A percentile compares a stretch with the other conserved stretches of the same genome.
Conservation (phyloP, 2,888 invertebrate species). For the Oscheius sp. region DNA sequence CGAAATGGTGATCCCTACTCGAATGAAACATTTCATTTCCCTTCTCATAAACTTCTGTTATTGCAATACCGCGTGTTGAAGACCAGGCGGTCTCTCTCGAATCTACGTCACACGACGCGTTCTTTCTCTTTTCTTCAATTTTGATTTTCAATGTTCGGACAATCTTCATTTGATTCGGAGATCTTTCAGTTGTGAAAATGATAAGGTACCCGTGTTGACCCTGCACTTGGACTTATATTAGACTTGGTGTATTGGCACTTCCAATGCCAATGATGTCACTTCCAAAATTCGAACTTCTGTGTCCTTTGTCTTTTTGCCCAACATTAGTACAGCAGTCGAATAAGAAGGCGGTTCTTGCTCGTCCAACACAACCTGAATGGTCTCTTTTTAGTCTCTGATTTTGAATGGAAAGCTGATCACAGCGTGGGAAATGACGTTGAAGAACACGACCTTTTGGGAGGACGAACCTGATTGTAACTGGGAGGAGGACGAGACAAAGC, state of each 20-base stretch:
- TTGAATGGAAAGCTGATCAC: constrained; percentile 11
- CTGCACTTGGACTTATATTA: background rate
- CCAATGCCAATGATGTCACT: background rate
- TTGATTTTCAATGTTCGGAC: constrained; percentile 33
- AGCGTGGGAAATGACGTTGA: constrained; percentile 28
- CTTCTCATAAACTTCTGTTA: no score
- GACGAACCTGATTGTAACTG: constrained; percentile 47
- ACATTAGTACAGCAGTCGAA: constrained; percentile 18
- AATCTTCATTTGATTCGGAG: constrained; percentile 13
- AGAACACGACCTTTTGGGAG: constrained; percentile 12
- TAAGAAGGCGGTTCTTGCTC: constrained; percentile 18
- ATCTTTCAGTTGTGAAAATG: background rate
- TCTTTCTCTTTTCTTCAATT: constrained; percentile 13
- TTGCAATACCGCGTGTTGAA: no score
- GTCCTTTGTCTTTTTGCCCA: background rate
- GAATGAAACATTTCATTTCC: no score
- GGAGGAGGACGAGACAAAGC: constrained; percentile 53
- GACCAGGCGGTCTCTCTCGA: no score
- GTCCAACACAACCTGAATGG: constrained; percentile 14
- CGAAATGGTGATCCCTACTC: no score
- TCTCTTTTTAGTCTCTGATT: background rate
- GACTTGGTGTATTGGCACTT: constrained; percentile 5
- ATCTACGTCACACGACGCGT: constrained; percentile 25
- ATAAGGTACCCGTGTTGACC: constrained; percentile 14
- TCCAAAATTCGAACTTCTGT: constrained; percentile 7